A percentile compares a stretch with the other conserved stretches of the same genome.
These are phyloP conservation scores for Thamnophis sirtalis DNA, from an alignment of 2,113 vertebrate species.

Conservation along the genomic window DNA sequence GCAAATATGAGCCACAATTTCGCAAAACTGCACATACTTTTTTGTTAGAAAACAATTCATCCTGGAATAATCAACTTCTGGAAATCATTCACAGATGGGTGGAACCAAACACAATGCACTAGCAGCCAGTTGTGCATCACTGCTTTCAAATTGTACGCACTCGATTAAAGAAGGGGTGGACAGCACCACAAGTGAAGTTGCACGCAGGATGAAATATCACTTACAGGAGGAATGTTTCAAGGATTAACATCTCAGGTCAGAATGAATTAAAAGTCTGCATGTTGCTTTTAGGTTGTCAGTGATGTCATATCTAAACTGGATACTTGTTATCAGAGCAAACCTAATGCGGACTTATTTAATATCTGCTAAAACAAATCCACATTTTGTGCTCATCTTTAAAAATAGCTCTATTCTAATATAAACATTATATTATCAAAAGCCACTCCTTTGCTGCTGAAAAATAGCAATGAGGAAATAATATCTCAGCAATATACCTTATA, in stretches of 20 bases:
- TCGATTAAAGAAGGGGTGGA: constrained; percentile 26
- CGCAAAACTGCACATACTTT: constrained; percentile 14
- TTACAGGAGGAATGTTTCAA: constrained; percentile 48
- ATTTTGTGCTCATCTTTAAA: background rate
- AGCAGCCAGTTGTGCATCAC: constrained; percentile 53
- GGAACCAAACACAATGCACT: constrained; percentile 53
- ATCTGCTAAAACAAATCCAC: background rate
- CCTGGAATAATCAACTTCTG: constrained; percentile 60
- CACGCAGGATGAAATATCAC: constrained; percentile 46
- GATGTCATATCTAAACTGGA: constrained; percentile 38
- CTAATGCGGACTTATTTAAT: background rate
- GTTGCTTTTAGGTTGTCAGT: constrained; percentile 44
- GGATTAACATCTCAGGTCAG: constrained; percentile 39
- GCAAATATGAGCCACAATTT: constrained; percentile 31
- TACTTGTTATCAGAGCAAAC: background rate
- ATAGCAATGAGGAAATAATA: background rate
- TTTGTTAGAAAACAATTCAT: constrained; percentile 48
- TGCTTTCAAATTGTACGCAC: constrained; percentile 52
- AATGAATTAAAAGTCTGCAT: constrained; percentile 40
- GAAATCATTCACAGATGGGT: constrained; percentile 55
- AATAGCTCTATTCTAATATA: constrained; percentile 8
- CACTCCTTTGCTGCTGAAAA: background rate
- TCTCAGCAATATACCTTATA: background rate
- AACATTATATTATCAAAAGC: constrained; percentile 11
- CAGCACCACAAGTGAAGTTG: constrained; percentile 23